These are phyloP conservation scores for Drosophila flavopinicola DNA, from an alignment of 2,888 invertebrate species.

Conservation along the genomic window DNA sequence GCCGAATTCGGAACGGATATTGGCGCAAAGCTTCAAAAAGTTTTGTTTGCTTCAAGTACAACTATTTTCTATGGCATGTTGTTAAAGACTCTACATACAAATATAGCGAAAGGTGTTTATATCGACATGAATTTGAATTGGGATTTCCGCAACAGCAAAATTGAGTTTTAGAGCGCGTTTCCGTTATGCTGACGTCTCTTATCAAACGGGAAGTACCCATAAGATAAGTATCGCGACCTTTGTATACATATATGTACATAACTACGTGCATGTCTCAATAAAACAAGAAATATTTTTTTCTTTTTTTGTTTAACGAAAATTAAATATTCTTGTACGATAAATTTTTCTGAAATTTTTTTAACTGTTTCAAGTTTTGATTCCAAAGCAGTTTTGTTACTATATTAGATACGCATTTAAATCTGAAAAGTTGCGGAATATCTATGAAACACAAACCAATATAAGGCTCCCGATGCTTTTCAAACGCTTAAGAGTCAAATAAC, in stretches of 20 bases:
- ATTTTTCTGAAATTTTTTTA: no score
- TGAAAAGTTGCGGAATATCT: no score
- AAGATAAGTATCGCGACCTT: conserved; percentile 16
- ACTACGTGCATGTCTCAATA: not conserved
- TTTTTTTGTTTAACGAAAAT: no score
- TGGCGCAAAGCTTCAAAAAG: conserved; percentile 41
- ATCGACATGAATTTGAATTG: conserved; percentile 9
- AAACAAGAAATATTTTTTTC: no score
- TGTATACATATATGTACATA: not conserved
- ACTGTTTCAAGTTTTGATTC: no score
- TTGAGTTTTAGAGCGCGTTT: conserved; percentile 30
- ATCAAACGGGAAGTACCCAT: conserved; percentile 12
- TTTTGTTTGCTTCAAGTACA: conserved; percentile 29
- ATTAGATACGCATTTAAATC: no score
- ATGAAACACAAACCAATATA: no score
- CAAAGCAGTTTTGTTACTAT: no score
- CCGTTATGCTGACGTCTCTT: conserved; percentile 14
- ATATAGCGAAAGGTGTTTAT: conserved; percentile 1
- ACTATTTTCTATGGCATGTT: conserved; percentile 7
- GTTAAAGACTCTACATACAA: conserved; percentile 1
- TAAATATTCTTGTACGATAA: no score
- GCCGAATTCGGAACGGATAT: conserved; percentile 67
- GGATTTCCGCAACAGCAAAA: conserved; percentile 20
- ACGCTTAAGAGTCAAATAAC: no score
- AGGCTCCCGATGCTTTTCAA: no score